Percentiles rank a stretch among this genome's conserved stretches.
These are phyloP conservation scores for Agrochola circellaris DNA, from an alignment of 2,888 invertebrate species.

Conservation along the genomic window DNA sequence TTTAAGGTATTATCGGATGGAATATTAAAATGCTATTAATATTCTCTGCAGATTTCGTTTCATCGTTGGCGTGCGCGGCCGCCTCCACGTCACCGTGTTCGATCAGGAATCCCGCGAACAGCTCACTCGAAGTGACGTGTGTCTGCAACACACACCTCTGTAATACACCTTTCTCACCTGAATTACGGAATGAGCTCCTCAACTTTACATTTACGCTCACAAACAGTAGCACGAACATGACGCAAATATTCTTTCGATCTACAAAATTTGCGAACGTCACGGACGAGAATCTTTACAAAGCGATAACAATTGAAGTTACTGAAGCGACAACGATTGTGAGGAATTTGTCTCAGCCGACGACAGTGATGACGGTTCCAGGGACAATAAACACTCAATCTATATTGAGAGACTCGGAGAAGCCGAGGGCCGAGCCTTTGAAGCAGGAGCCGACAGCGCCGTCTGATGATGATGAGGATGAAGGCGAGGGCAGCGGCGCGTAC, in stretches of 20 bases:
- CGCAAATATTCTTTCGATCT: slow-evolving; percentile 76
- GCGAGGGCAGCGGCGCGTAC: slow-evolving; percentile 84
- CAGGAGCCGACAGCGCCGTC: slow-evolving; percentile 83
- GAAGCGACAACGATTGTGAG: slow-evolving; percentile 50
- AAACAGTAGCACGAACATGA: slow-evolving; percentile 71
- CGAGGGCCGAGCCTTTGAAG: slow-evolving; percentile 82
- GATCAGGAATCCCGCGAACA: slow-evolving; percentile 72
- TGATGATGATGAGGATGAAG: slow-evolving; percentile 87
- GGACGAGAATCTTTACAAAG: slow-evolving; percentile 73
- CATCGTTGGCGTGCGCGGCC: slow-evolving; percentile 78
- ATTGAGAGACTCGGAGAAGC: slow-evolving; percentile 66
- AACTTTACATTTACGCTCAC: slow-evolving; percentile 73
- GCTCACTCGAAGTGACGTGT: slow-evolving; percentile 79
- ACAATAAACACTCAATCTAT: slow-evolving; percentile 60
- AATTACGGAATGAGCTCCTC: slow-evolving; percentile 76
- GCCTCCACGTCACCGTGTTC: slow-evolving; percentile 74
- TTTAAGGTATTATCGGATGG: slow-evolving; percentile 43
- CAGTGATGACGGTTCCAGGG: slow-evolving; percentile 57
- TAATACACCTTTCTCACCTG: slow-evolving; percentile 80
- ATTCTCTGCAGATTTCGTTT: slow-evolving; percentile 79
- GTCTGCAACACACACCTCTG: slow-evolving; percentile 80
- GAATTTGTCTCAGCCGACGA: slow-evolving; percentile 64
- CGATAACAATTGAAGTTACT: slow-evolving; percentile 69
- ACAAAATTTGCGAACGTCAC: slow-evolving; percentile 76
- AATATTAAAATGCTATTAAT: slow-evolving; percentile 58